Evolutionary conservation across 1,140 invertebrate species (phyloP), one percentile per base, ranked within the genome.

Genomic region (Cardiocondyla obscurior): DNA sequence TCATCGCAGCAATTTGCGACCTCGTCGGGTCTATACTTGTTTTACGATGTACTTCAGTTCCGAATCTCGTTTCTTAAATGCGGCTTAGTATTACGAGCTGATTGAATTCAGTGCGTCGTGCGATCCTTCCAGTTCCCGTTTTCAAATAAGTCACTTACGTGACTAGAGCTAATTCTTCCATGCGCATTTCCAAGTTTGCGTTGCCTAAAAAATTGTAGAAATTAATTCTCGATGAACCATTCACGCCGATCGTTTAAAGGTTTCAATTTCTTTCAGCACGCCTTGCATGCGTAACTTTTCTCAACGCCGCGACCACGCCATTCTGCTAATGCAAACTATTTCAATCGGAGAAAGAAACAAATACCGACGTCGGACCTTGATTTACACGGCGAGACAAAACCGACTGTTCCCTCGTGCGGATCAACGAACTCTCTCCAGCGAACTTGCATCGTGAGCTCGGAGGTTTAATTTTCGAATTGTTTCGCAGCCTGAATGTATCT

Each of bases 401-500:
- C 28, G 39, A 36, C 12, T 76, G 8, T 64, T 64, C 36, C 7
- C 33, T 51, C 28, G 14, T 10, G 33, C 57, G 49, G 58, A 53
- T 73, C 74, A 67, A 81, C 12, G 65, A 70, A 81, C 83, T 81
- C 42, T 81, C 42, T 10, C n/a, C 33, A 49, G 46, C 10, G 62
- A 42, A 30, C 69, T 42, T 36, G 25, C 36, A 25, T 46, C 28
- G 16, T 70, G 65, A 46, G 65, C 55, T 70, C 46, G 51, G 42
- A 62, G 64, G 33, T 22, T 69, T 33, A 25, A 70, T 70, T 84
- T 62, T 69, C 49, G 46, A 4, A 3, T 2, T 36, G 22, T 53
- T 25, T 25, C 19, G 25, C 4, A 30, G n/a, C 30, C n/a, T 28
- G 44, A 73, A 73, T 30, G 36, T 10, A 73, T 3, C 44, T 42